phyloP scores from a whole-genome alignment of 2,888 invertebrate species.

The Galerucella calmariensis region DNA sequence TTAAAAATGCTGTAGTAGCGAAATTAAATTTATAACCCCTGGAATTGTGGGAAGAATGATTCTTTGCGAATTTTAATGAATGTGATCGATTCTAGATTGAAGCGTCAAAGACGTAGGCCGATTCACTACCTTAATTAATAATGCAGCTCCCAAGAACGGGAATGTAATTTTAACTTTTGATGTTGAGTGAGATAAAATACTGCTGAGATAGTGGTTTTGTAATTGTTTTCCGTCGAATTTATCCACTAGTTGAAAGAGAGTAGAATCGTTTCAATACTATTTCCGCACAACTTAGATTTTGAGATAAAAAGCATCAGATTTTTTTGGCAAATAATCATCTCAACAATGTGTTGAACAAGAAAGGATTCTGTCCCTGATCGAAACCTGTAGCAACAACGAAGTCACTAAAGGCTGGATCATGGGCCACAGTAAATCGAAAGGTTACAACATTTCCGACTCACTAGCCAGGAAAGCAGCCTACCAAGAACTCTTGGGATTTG shows the following conservation, averaged over 20 bases:
- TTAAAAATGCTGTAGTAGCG: slow-evolving; percentile 50
- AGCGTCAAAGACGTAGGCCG: slow-evolving; percentile 1
- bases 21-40: slow-evolving; percentile 50
- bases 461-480: no score
- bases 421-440: no score
- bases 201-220: not conserved
- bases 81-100: slow-evolving; percentile 25
- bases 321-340: no score
- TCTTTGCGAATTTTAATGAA: slow-evolving; percentile 34
- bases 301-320: no score
- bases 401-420: no score
- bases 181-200: not conserved
- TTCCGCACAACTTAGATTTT: no score
- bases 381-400: no score
- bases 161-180: not conserved
- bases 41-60: slow-evolving; percentile 44
- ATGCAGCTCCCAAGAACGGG: not conserved
- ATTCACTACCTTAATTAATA: slow-evolving; percentile 2
- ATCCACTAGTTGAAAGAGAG: not conserved
- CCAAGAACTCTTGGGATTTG: no score
- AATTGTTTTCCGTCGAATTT: not conserved
- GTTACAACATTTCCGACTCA: no score
- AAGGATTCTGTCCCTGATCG: no score
- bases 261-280: not conserved
- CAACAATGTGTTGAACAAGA: no score